Evolutionary conservation across 2,113 vertebrate genomes (phyloP).

Genomic region (Silurus meridionalis): DNA sequence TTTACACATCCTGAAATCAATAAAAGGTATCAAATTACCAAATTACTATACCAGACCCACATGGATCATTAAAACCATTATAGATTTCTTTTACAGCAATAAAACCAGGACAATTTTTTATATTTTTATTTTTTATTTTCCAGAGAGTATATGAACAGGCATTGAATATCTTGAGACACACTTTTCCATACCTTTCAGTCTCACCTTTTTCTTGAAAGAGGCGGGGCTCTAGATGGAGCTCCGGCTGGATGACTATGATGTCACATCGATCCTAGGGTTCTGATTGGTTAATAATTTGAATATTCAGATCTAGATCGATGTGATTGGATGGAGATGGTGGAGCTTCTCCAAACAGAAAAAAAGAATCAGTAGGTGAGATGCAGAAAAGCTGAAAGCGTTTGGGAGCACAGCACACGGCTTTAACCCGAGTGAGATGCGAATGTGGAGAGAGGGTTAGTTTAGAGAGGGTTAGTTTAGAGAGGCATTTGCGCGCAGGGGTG

Average conservation of each 20-base stretch:
- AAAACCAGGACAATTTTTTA: too few species aligned
- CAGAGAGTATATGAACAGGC: not conserved
- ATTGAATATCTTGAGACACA: not conserved
- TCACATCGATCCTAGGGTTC: not conserved
- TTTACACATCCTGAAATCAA: too few species aligned
- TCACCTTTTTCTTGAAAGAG: not conserved
- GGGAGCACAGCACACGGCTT: not conserved
- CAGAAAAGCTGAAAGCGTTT: conserved; percentile 28
- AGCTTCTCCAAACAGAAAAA: not conserved
- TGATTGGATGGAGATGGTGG: not conserved
- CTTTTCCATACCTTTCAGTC: not conserved
- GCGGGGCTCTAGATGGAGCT: not conserved
- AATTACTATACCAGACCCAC: too few species aligned
- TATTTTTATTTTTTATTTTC: too few species aligned
- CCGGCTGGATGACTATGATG: not conserved
- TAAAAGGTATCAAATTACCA: too few species aligned
- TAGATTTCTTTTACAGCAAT: too few species aligned
- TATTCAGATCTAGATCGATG: not conserved
- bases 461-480: not conserved
- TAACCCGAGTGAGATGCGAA: not conserved
- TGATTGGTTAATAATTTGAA: not conserved
- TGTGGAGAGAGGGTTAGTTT: not conserved
- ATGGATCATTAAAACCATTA: too few species aligned
- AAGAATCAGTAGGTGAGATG: conserved; percentile 2
- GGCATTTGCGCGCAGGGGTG: not conserved